These are phyloP conservation scores for Aphis craccivora DNA, from an alignment of 1,140 invertebrate genomes.

Conservation along the genomic window DNA sequence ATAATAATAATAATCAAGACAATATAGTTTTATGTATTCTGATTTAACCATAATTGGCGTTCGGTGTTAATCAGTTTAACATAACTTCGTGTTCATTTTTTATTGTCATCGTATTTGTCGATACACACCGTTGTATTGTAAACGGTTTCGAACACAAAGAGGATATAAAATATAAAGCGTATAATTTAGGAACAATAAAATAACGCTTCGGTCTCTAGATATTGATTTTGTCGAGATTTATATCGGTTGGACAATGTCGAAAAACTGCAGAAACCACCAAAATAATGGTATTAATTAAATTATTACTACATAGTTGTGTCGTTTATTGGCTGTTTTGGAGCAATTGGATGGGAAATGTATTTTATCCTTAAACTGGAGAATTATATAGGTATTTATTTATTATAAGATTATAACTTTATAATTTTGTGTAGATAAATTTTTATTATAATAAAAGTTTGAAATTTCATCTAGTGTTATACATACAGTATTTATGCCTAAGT, in stretches of 20 bases:
- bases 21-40: not conserved
- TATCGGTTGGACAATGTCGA: slow-evolving; percentile 11
- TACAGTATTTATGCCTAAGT: not conserved
- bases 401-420: not conserved
- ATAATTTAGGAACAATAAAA: slow-evolving; percentile 23
- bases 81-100: not conserved
- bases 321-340: not conserved
- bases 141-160: not conserved
- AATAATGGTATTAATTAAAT: slow-evolving; percentile 47
- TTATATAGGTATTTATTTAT: not conserved
- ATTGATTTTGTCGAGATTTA: slow-evolving; percentile 38
- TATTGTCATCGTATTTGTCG: not conserved
- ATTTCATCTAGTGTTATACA: not conserved
- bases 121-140: not conserved
- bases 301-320: not conserved
- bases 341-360: not conserved
- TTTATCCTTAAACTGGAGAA: not conserved
- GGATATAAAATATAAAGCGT: slow-evolving; percentile 23
- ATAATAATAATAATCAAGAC: not conserved
- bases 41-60: not conserved
- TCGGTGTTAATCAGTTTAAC: not conserved
- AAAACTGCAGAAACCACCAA: not conserved
- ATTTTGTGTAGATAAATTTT: not conserved
- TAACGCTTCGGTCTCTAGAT: not conserved
- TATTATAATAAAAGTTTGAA: not conserved